phyloP scores from a whole-genome alignment of 2,888 invertebrate genomes.

The Macrophya alboannulata region DNA sequence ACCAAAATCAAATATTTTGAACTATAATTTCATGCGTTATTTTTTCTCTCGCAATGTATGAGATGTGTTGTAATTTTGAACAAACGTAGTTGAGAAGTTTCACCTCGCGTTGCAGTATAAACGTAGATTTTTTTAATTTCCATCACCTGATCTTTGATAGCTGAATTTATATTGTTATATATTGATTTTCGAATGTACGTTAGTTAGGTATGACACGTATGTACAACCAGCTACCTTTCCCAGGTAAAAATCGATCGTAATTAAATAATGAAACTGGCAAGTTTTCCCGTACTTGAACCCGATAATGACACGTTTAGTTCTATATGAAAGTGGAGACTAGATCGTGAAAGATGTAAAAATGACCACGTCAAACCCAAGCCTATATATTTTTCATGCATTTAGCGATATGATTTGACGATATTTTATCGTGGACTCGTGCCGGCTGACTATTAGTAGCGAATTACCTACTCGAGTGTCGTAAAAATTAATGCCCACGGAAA shows the following conservation, averaged over 20 bases:
- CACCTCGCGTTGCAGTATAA: constrained; percentile 26
- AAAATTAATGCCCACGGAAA: not conserved
- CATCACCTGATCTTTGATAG: not conserved
- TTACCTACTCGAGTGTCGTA: not conserved
- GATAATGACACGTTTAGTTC: not conserved
- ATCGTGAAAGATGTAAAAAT: not conserved
- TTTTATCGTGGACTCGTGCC: too few species aligned
- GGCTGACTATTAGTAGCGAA: not conserved
- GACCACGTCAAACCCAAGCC: not conserved
- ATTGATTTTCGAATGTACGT: not conserved
- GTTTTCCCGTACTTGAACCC: not conserved
- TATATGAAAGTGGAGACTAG: not conserved
- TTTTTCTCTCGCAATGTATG: not conserved
- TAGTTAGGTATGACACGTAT: not conserved
- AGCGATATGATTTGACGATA: not conserved
- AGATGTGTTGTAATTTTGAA: constrained; percentile 41
- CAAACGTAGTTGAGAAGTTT: constrained; percentile 30
- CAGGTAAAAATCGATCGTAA: not conserved
- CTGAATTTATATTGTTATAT: not conserved
- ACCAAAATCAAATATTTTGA: not conserved
- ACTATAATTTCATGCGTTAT: constrained; percentile 19
- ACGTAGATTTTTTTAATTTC: constrained; percentile 10
- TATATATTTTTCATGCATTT: not conserved
- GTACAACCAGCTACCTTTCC: not conserved
- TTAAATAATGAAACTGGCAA: not conserved